Percentiles rank a stretch among this genome's conserved stretches.
Evolutionary conservation across 1,140 invertebrate species (phyloP).

Genomic region (Venustaconcha ellipsiformis): DNA sequence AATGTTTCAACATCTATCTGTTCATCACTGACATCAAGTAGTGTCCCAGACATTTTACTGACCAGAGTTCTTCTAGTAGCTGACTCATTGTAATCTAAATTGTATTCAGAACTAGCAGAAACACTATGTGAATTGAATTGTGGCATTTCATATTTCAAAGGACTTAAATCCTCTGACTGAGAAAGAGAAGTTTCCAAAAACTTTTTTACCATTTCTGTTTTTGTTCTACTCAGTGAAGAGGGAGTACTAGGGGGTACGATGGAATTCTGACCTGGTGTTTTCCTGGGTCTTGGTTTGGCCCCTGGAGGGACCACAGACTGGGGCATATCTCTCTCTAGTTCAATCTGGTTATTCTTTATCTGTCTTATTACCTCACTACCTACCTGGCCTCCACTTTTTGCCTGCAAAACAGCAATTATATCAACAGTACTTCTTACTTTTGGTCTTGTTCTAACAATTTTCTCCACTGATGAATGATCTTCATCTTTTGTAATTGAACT

Average conservation of each 20-base stretch:
- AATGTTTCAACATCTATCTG: too few relatives aligned
- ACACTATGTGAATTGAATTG: constrained; percentile 40
- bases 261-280: constrained; percentile 27
- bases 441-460: constrained; percentile 62
- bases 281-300: constrained; percentile 50
- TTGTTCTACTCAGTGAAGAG: constrained; percentile 66
- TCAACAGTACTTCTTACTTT: constrained; percentile 89
- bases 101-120: constrained; percentile 34
- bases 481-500: constrained; percentile 11
- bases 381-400: constrained; percentile 70
- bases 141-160: constrained; percentile 49
- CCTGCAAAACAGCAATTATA: constrained; percentile 82
- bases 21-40: too few relatives aligned
- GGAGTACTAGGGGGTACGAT: constrained; percentile 39
- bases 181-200: constrained; percentile 69
- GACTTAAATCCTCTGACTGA: constrained; percentile 47
- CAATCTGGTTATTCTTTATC: constrained; percentile 64
- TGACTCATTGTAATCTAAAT: constrained; percentile 12
- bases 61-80: constrained; percentile 6
- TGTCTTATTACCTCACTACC: constrained; percentile 62
- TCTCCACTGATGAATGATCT: constrained; percentile 15
- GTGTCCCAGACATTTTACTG: background rate
- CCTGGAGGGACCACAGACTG: constrained; percentile 57
- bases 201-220: constrained; percentile 74
- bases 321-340: constrained; percentile 59